Evolutionary conservation across 2,113 vertebrate species (phyloP), one percentile per base, ranked within the genome.

Genomic region (Eulemur rufifrons): DNA sequence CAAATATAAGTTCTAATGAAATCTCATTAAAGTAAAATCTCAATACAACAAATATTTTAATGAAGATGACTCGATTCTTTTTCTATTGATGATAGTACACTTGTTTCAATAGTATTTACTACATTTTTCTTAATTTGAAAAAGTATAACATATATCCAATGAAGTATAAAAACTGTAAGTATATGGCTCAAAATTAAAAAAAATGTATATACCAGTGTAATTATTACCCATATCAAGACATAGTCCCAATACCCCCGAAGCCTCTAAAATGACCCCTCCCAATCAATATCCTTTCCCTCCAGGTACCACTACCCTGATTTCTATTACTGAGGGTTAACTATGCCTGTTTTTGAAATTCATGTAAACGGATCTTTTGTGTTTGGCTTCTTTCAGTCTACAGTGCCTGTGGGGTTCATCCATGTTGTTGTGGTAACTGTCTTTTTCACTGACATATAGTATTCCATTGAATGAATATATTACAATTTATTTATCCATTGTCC

Each of bases 71-170:
- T 90, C 47, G 73, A 50, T 78, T 82, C 9, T 89, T 95, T 89
- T 86, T 89, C 59, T 94, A 69, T 10, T 90, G 45, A 83, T 71
- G n/a, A 89, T 50, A 89, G 29, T 94, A 25, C 37, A 61, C 5
- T 95, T 89, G 76, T 83, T 95, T 93, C 47, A 94, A 37, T 47
- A 84, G 59, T 92, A 92, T 84, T 85, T 95, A 96, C 80, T 61
- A 86, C 64, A 68, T 50, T 92, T 42, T 91, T 71, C n/a, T 85
- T 80, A 91, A 91, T 91, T 94, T 4, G 52, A 86, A 95, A 80
- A 73, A 18, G 63, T 66, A 77, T 56, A 80, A 85, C 7, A 90
- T 21, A 81, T 2, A 92, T 74, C 63, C 27, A 88, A 66, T 50
- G 89, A 91, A 95, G 34, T 86, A 88, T 2, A 92, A 95, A 95